These are phyloP conservation scores for Oenanthe melanoleuca DNA, from an alignment of 2,113 vertebrate genomes.

Conservation along the genomic window DNA sequence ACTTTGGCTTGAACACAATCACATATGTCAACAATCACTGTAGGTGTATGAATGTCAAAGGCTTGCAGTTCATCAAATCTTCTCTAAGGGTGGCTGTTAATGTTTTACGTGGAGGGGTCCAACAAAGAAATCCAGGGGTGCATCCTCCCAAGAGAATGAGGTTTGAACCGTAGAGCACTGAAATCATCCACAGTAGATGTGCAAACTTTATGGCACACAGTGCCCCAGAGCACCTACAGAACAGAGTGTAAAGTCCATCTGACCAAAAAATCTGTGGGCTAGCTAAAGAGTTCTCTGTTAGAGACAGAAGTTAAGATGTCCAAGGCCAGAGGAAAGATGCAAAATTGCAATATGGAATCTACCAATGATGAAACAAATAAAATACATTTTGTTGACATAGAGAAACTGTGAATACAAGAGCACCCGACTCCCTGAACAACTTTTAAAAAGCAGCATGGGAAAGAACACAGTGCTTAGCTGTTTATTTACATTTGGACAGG, in stretches of 20 bases:
- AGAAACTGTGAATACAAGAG: not conserved
- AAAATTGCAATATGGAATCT: not conserved
- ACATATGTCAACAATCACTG: not conserved
- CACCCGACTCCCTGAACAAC: not conserved
- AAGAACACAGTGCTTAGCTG: not conserved
- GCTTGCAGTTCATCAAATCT: not conserved
- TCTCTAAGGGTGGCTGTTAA: not conserved
- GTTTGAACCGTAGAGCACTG: not conserved
- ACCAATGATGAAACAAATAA: not conserved
- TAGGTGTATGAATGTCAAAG: not conserved
- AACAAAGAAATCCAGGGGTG: not conserved
- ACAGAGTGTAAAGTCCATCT: not conserved
- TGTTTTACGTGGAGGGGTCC: not conserved
- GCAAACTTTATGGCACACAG: not conserved
- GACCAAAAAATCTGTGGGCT: not conserved
- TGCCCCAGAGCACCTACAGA: not conserved
- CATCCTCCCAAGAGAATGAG: not conserved
- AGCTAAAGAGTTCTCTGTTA: not conserved
- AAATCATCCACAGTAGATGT: not conserved
- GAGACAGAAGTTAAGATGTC: not conserved
- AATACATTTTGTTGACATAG: not conserved
- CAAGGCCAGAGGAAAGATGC: not conserved
- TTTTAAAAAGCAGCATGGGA: not conserved
- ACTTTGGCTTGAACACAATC: not conserved
- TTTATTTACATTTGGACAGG: not conserved